phyloP scores from a whole-genome alignment of 2,797 vertebrate genomes.

The Todus mexicanus region DNA sequence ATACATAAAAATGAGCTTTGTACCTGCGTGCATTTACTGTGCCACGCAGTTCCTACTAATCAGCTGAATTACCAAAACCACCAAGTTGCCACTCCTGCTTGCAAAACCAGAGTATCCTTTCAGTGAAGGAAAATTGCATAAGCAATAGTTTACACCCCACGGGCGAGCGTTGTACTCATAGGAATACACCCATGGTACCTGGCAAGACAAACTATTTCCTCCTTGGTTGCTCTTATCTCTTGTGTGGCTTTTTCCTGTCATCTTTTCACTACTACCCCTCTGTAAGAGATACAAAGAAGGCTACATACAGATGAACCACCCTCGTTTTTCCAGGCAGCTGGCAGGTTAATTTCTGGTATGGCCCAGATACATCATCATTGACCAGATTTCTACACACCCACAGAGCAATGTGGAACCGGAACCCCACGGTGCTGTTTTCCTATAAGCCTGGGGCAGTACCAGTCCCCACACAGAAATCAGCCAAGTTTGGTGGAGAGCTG shows the following conservation, averaged over 20 bases:
- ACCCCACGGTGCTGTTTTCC: accelerated
- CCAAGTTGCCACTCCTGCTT: neutral
- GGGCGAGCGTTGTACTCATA: accelerated
- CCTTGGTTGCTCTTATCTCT: neutral
- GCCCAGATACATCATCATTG: accelerated
- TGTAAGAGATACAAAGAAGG: neutral
- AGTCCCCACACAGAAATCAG: neutral
- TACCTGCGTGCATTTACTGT: neutral
- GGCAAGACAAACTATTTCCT: neutral
- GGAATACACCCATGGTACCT: neutral
- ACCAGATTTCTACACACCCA: neutral
- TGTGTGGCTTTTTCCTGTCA: neutral
- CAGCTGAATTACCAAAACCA: neutral
- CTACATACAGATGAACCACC: neutral
- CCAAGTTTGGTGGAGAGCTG: neutral
- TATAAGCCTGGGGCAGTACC: neutral
- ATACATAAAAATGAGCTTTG: neutral
- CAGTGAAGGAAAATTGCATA: neutral
- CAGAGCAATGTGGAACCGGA: neutral
- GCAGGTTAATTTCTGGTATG: neutral
- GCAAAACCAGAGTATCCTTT: neutral
- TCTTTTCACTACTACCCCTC: neutral
- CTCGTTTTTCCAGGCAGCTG: neutral
- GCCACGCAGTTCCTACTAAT: neutral
- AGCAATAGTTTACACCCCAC: neutral